Conservation (phyloP, 2,113 vertebrate species). For the Monarcha castaneiventris region DNA sequence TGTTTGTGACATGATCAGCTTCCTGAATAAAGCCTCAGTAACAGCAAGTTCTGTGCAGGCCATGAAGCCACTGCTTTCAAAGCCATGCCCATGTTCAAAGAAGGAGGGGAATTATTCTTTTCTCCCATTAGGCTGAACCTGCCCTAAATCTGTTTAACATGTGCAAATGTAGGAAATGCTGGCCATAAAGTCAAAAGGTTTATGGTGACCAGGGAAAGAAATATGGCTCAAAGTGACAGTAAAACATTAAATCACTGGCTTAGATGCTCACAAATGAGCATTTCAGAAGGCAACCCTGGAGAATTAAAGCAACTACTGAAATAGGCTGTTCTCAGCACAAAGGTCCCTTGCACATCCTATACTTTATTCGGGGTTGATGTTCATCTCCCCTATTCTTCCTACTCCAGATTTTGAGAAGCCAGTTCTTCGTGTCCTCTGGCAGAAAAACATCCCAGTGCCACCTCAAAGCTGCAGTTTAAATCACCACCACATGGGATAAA, state of each 20-base stretch:
- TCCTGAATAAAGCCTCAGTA: background rate
- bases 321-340: background rate
- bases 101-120: background rate
- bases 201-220: background rate
- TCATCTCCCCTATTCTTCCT: background rate
- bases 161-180: background rate
- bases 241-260: background rate
- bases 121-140: background rate
- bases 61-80: background rate
- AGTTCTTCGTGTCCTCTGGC: background rate
- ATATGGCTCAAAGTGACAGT: background rate
- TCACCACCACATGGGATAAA: background rate
- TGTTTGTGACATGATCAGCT: accelerated
- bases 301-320: background rate
- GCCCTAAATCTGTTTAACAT: background rate
- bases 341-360: background rate
- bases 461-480: background rate
- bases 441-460: background rate
- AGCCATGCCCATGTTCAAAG: background rate
- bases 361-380: background rate
- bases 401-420: background rate
- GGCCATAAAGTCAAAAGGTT: background rate
- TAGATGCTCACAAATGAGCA: background rate
- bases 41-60: background rate
- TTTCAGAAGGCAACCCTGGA: background rate